Evolutionary conservation across 35 echinoderm and acorn worm genomes (phyloP), one percentile per base, ranked within the genome.

Genomic region (Amphiura filiformis): DNA sequence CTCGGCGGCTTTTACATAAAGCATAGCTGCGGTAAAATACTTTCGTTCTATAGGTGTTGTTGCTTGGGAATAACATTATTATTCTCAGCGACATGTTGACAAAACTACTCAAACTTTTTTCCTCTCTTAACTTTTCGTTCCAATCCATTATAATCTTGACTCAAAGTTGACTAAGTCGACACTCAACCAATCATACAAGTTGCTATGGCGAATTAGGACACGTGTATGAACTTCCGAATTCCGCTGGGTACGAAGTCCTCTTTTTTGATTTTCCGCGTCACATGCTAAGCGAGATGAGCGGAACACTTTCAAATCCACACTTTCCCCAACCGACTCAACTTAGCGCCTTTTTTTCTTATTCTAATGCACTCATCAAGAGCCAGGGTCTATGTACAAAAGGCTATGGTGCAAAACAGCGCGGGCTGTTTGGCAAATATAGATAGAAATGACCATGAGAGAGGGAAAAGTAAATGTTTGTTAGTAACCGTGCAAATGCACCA

Each of bases 361-460:
- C 20, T 52, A 11, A 70, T 30, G 61, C 61, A 30, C 61, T 30
- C 61, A 70, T 70, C 61, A 70, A 52, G 61, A 15, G 61, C 61
- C 26, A 3, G 26, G 17, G 9, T 70, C 61, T 70, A 70, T 70
- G 61, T 70, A 70, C 61, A 26, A 30, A 70, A 30, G 28, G 61
- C 61, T 70, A 70, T 70, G 61, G 61, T 70, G 61, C 61, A 70
- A 70, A 70, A 70, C 61, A 70, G 61, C 17, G 15, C 44, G 61
- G 61, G 11, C 26, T 11, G 9, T 70, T 70, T 30, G 61, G 61
- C 28, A 70, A 70, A 70, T 70, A 70, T 70, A 13, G 61, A 13
- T 70, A 70, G 61, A 70, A 70, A 70, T 70, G 61, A 70, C 61
- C 61, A 70, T 70, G 61, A 70, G 28, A 70, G 61, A 70, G 61